These are phyloP conservation scores for Acanthosepion lycidas DNA, from an alignment of 2,888 invertebrate species.

Conservation along the genomic window DNA sequence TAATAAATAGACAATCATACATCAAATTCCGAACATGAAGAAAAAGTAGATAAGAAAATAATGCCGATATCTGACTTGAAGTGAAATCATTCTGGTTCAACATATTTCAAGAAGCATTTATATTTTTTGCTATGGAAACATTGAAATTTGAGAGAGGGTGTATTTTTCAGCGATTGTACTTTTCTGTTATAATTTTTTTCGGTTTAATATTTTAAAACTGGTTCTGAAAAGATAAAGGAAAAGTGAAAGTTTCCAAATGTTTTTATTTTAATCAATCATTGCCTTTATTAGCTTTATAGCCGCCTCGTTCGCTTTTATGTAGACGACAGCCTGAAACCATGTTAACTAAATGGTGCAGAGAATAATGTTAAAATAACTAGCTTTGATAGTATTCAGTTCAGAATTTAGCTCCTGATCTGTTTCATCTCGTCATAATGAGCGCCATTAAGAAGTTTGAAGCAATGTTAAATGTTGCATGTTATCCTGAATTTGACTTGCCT, in stretches of 20 bases:
- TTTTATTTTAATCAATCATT: background rate
- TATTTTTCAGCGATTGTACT: too few relatives aligned
- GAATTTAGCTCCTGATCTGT: background rate
- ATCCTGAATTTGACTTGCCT: background rate
- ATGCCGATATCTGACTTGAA: too few relatives aligned
- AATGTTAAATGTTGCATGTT: constrained; percentile 10
- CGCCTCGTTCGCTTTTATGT: background rate
- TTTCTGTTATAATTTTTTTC: background rate
- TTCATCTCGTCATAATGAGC: background rate
- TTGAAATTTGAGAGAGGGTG: too few relatives aligned
- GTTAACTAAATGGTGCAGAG: background rate
- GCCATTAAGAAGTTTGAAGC: background rate
- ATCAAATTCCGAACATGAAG: too few relatives aligned
- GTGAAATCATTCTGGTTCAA: too few relatives aligned
- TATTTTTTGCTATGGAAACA: too few relatives aligned
- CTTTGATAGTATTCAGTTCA: background rate
- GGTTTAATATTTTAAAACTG: background rate
- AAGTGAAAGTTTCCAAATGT: background rate
- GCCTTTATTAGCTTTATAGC: background rate
- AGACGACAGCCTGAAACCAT: background rate
- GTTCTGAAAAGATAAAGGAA: background rate
- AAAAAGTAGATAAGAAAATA: too few relatives aligned
- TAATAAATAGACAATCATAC: too few relatives aligned
- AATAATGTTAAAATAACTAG: background rate
- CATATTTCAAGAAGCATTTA: too few relatives aligned